Percentiles rank a stretch among this genome's conserved stretches.
These are phyloP conservation scores for Danio choprae DNA, from an alignment of 2,797 vertebrate genomes.

Conservation along the genomic window DNA sequence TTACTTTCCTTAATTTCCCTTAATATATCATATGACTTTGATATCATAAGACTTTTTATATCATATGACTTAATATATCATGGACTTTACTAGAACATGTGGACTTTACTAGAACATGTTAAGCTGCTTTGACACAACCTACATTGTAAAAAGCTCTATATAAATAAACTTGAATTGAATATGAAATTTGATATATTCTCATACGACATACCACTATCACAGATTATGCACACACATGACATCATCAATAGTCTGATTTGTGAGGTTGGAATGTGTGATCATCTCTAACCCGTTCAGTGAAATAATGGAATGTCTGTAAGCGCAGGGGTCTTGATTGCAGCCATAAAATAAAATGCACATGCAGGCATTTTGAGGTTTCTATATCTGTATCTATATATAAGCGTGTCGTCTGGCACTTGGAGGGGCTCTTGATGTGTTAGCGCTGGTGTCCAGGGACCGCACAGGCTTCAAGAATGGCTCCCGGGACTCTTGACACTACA, in stretches of 20 bases:
- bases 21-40: too few species aligned
- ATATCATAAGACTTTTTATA: too few species aligned
- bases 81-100: too few species aligned
- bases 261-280: background rate
- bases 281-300: constrained; percentile 1
- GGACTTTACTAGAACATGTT: too few species aligned
- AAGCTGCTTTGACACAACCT: too few species aligned
- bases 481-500: constrained; percentile 16
- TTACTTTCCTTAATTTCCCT: too few species aligned
- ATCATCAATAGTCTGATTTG: constrained; percentile 20
- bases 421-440: constrained; percentile 7
- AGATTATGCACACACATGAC: constrained; percentile 20
- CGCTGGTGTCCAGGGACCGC: background rate
- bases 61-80: too few species aligned
- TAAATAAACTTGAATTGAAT: too few species aligned
- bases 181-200: background rate
- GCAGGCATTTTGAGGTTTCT: background rate
- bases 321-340: background rate
- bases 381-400: constrained; percentile 36
- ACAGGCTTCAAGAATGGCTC: background rate
- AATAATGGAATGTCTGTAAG: background rate
- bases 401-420: background rate
- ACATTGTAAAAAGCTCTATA: too few species aligned
- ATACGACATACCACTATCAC: background rate
- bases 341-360: constrained; percentile 32